Evolutionary conservation across 2,797 vertebrate genomes (phyloP).

Genomic region (Agapornis canus): DNA sequence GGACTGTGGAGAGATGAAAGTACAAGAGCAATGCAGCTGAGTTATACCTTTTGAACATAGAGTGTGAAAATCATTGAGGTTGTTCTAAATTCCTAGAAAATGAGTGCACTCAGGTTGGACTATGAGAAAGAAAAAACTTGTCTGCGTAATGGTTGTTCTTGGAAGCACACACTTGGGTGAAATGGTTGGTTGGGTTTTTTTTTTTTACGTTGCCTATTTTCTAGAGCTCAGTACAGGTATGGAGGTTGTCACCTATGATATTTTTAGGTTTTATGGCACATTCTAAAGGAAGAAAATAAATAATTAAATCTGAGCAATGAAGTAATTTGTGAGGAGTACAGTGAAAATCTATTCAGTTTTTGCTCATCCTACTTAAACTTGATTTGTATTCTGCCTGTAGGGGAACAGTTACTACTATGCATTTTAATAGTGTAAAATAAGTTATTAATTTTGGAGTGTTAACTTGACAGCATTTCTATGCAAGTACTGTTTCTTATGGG

Average conservation of each 20-base stretch:
- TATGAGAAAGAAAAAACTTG: neutral
- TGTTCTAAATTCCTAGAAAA: neutral
- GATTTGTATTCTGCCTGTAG: constrained; percentile 16
- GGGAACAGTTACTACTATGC: neutral
- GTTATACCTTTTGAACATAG: neutral
- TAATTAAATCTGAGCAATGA: neutral
- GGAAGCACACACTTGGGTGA: neutral
- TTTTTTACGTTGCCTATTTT: neutral
- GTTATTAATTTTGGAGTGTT: constrained; percentile 16
- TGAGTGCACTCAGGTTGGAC: neutral
- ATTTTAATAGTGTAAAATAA: constrained; percentile 25
- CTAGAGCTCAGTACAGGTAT: neutral
- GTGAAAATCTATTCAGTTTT: neutral
- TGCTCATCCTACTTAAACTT: neutral
- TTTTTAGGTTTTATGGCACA: neutral
- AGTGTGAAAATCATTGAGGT: neutral
- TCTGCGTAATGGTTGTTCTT: neutral
- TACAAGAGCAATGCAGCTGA: neutral
- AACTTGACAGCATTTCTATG: neutral
- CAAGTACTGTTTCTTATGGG: neutral
- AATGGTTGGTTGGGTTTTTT: neutral
- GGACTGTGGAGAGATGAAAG: neutral
- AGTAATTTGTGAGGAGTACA: neutral
- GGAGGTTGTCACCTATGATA: neutral
- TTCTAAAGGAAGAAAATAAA: neutral